These are phyloP conservation scores for Paramacrobiotus metropolitanus DNA, from an alignment of 1,140 invertebrate species.

Conservation along the genomic window DNA sequence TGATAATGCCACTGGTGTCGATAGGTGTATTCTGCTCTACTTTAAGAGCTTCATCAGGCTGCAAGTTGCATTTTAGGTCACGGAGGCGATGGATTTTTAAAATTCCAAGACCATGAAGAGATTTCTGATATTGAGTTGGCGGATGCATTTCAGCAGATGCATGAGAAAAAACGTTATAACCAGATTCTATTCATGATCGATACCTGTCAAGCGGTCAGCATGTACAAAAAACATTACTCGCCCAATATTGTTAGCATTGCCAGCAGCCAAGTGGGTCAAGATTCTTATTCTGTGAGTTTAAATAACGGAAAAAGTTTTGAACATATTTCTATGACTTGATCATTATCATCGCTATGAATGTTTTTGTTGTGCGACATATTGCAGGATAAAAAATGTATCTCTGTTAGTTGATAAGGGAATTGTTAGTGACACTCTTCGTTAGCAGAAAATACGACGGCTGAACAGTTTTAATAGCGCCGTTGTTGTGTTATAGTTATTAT, in stretches of 20 bases:
- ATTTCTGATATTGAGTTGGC: conserved; percentile 95
- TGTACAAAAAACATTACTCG: conserved; percentile 93
- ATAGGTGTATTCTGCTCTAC: background rate
- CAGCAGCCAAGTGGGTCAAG: conserved; percentile 88
- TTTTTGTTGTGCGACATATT: too few species aligned
- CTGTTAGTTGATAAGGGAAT: too few species aligned
- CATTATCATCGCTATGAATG: conserved; percentile 3
- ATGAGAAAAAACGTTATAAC: conserved; percentile 78
- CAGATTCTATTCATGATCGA: conserved; percentile 97
- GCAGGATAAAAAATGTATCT: too few species aligned
- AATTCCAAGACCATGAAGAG: conserved; percentile 98
- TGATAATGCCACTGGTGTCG: too few species aligned
- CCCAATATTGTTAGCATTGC: conserved; percentile 92
- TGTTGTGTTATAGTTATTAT: too few species aligned
- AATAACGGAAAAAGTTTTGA: background rate
- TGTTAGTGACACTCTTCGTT: too few species aligned
- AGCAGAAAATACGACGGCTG: too few species aligned
- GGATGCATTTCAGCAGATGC: conserved; percentile 98
- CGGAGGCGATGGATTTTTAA: conserved; percentile 94
- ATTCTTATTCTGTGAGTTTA: conserved; percentile 70
- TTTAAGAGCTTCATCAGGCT: background rate
- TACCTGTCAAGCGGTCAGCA: conserved; percentile 94
- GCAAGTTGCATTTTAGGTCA: conserved; percentile 43
- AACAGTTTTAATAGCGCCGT: too few species aligned
- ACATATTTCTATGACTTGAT: background rate